A percentile compares a stretch with the other conserved stretches of the same genome.
These are phyloP conservation scores for Timema podura DNA, from an alignment of 2,888 invertebrate species.

Conservation along the genomic window DNA sequence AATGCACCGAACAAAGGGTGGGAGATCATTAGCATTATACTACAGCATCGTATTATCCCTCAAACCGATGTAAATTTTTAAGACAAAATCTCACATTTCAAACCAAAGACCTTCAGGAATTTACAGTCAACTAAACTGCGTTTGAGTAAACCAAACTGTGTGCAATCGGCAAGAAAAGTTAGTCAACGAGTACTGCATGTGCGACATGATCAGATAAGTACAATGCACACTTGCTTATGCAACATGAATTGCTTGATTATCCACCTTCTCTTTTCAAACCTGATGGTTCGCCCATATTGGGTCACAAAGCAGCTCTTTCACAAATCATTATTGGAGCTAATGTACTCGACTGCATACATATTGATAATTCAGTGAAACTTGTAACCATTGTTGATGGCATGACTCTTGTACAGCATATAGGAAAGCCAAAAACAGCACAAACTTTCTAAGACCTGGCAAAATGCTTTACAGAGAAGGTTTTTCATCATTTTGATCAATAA, in stretches of 20 bases:
- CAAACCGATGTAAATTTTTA: neutral
- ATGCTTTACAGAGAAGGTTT: neutral
- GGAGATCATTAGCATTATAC: neutral
- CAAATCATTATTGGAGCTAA: no score
- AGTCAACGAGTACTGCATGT: neutral
- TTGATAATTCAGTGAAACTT: neutral
- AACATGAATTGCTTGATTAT: no score
- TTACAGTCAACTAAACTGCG: neutral
- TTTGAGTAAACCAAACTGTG: conserved; percentile 4
- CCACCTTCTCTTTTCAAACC: no score
- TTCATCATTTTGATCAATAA: neutral
- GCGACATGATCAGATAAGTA: neutral
- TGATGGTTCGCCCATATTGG: no score
- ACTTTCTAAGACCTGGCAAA: neutral
- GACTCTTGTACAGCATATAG: neutral
- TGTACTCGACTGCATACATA: neutral
- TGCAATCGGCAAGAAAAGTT: neutral
- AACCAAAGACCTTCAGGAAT: neutral
- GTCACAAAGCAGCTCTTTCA: no score
- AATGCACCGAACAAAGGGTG: neutral
- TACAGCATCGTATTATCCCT: neutral
- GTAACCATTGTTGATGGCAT: neutral
- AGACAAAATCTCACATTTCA: neutral
- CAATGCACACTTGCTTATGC: no score
- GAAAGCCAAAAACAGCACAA: neutral